phyloP scores from a whole-genome alignment of 2,888 invertebrate species.

The Mythimna lalbum region DNA sequence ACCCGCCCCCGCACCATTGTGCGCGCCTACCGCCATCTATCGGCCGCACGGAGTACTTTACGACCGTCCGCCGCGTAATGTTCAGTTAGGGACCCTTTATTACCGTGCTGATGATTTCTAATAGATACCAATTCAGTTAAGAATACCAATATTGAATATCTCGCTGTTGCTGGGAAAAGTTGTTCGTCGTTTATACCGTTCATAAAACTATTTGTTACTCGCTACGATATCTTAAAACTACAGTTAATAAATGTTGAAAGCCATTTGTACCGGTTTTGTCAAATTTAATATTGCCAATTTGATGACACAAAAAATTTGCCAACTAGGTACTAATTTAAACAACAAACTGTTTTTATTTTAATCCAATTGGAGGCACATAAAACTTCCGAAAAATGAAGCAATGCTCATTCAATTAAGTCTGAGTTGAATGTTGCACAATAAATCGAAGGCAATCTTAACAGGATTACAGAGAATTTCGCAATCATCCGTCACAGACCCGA shows the following conservation, averaged over 20 bases:
- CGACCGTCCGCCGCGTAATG: conserved; percentile 72
- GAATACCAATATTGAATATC: conserved; percentile 63
- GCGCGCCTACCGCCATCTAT: conserved; percentile 73
- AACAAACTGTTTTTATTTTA: conserved; percentile 35
- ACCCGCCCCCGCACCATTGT: conserved; percentile 83
- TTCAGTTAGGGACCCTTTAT: conserved; percentile 70
- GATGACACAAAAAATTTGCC: not conserved
- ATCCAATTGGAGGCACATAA: conserved; percentile 48
- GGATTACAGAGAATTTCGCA: conserved; percentile 74
- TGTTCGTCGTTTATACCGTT: conserved; percentile 30
- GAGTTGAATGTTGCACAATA: conserved; percentile 60
- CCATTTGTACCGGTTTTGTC: not conserved
- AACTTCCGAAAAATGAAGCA: conserved; percentile 61
- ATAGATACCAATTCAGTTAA: conserved; percentile 74
- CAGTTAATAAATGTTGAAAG: not conserved
- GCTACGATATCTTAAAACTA: not conserved
- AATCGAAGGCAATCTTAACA: conserved; percentile 72
- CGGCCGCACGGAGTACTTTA: conserved; percentile 70
- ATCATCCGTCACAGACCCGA: conserved; percentile 70
- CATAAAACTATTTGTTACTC: not conserved
- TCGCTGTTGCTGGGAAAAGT: conserved; percentile 51
- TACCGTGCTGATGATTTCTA: conserved; percentile 76
- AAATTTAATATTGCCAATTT: not conserved
- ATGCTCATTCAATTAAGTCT: conserved; percentile 63
- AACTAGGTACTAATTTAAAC: conserved; percentile 24